Evolutionary conservation across 2,888 invertebrate species (phyloP).

Genomic region (Melolontha melolontha): DNA sequence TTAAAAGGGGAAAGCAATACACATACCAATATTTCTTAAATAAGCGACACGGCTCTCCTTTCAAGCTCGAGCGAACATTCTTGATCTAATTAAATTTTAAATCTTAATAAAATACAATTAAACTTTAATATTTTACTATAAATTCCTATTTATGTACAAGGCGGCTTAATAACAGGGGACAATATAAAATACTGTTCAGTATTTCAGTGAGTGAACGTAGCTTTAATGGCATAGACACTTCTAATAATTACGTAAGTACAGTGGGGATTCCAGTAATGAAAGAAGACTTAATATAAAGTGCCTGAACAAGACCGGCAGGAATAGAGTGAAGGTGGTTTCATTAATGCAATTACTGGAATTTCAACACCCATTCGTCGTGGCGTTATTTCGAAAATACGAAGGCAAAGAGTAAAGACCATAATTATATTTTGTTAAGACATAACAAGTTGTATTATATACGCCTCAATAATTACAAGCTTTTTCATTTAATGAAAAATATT

Average conservation of each 20-base stretch:
- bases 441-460: constrained; percentile 30
- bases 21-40: no score
- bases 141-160: constrained; percentile 22
- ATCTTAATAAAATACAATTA: constrained; percentile 22
- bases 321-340: constrained; percentile 42
- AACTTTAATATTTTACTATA: constrained; percentile 29
- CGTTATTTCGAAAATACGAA: constrained; percentile 40
- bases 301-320: constrained; percentile 33
- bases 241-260: constrained; percentile 42
- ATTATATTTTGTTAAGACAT: constrained; percentile 27
- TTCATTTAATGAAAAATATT: no score
- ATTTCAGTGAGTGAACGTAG: constrained; percentile 20
- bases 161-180: constrained; percentile 22
- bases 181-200: constrained; percentile 13
- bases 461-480: background rate
- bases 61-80: constrained; percentile 3
- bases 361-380: constrained; percentile 31
- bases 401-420: constrained; percentile 36
- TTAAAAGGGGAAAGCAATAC: no score
- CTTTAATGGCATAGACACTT: constrained; percentile 43
- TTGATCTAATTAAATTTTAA: constrained; percentile 26
- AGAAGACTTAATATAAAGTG: constrained; percentile 45
- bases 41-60: no score
- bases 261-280: constrained; percentile 43
- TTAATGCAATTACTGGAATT: constrained; percentile 44